These are phyloP conservation scores for Bucorvus abyssinicus DNA, from an alignment of 2,797 vertebrate genomes.

Conservation along the genomic window DNA sequence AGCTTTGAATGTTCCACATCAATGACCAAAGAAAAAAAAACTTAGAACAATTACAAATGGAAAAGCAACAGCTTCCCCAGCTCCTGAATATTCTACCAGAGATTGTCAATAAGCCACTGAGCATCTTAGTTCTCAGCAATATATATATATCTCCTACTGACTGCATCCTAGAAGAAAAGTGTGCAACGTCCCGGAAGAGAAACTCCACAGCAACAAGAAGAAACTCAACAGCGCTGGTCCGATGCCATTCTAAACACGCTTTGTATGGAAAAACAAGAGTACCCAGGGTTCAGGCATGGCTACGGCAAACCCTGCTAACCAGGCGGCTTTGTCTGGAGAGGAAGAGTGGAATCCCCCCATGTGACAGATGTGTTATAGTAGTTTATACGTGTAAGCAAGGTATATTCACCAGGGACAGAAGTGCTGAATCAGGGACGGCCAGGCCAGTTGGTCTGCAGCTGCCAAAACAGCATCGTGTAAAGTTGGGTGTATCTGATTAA, in stretches of 20 bases:
- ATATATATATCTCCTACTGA: background rate
- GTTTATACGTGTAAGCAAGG: rapidly evolving
- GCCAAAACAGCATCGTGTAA: background rate
- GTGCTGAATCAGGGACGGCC: background rate
- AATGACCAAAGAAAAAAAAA: background rate
- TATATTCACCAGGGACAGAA: background rate
- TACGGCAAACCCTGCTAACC: background rate
- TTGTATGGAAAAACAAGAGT: background rate
- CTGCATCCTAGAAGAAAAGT: background rate
- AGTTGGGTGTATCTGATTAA: background rate
- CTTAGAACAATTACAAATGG: background rate
- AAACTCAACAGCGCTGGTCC: background rate
- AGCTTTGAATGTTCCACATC: background rate
- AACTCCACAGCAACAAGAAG: background rate
- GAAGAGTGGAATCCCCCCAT: background rate
- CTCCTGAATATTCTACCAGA: background rate
- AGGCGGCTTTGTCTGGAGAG: background rate
- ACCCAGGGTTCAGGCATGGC: background rate
- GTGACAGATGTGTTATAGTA: background rate
- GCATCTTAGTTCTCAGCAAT: background rate
- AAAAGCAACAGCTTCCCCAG: background rate
- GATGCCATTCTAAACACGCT: background rate
- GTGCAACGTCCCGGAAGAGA: background rate
- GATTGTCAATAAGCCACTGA: background rate
- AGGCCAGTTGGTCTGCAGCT: background rate